Evolutionary conservation across 2,888 invertebrate genomes (phyloP).

Genomic region (Drosophila neoperkinsi): DNA sequence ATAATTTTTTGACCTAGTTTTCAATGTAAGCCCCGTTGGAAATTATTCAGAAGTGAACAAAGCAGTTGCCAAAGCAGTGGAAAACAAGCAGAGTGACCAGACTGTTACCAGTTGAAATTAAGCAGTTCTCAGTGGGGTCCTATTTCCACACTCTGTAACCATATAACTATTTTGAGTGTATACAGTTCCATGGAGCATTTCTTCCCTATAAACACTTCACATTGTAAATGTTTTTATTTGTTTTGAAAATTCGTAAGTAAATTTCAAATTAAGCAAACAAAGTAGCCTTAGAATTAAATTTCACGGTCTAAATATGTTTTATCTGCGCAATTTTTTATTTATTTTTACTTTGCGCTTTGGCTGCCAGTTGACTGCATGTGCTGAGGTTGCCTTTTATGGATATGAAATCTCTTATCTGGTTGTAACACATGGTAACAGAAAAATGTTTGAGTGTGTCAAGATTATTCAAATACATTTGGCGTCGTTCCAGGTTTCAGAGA

Average conservation of each 20-base stretch:
- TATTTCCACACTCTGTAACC: neutral
- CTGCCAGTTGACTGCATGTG: slow-evolving; percentile 30
- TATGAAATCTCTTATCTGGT: slow-evolving; percentile 18
- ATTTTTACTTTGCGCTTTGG: slow-evolving; percentile 43
- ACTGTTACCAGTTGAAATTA: neutral
- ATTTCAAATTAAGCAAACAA: neutral
- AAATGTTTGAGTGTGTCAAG: neutral
- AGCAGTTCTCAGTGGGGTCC: neutral
- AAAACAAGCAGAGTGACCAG: fast-evolving
- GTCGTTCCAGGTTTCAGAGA: slow-evolving; percentile 29
- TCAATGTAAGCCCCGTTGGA: neutral
- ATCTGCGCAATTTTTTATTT: slow-evolving; percentile 35
- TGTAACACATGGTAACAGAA: slow-evolving; percentile 15
- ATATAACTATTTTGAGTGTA: neutral
- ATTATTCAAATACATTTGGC: neutral
- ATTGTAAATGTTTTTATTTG: neutral
- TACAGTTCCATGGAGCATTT: neutral
- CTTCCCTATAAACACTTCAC: neutral
- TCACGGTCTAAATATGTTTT: slow-evolving; percentile 26
- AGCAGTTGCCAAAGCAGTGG: neutral
- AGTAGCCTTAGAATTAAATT: slow-evolving; percentile 12
- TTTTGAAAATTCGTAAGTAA: neutral
- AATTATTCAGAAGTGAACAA: neutral
- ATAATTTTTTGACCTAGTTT: neutral
- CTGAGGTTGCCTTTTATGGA: slow-evolving; percentile 24